A percentile compares a stretch with the other conserved stretches of the same genome.
Evolutionary conservation across 2,888 invertebrate species (phyloP).

Genomic region (Eupsilia transversa): DNA sequence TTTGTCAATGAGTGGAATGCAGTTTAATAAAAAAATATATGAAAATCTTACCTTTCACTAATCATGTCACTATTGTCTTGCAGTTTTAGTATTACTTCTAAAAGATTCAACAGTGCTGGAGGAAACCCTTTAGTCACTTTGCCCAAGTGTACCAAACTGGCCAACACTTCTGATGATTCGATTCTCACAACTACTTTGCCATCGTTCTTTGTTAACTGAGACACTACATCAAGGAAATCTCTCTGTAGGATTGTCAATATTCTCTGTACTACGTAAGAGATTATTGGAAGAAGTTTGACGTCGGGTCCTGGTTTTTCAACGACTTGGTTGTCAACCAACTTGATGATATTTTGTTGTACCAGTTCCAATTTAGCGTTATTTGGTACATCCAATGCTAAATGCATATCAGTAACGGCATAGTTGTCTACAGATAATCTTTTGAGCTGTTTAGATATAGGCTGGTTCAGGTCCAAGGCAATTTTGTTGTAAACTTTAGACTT

Average conservation of each 20-base stretch:
- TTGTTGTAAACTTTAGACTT: conserved; percentile 74
- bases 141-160: conserved; percentile 69
- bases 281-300: conserved; percentile 90
- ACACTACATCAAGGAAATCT: conserved; percentile 70
- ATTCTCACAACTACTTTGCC: conserved; percentile 36
- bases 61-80: conserved; percentile 64
- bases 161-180: conserved; percentile 66
- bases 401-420: conserved; percentile 69
- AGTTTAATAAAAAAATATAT: too few species aligned
- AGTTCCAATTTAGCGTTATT: conserved; percentile 67
- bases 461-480: conserved; percentile 77
- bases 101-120: conserved; percentile 76
- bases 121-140: conserved; percentile 77
- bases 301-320: conserved; percentile 58
- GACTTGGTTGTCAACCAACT: conserved; percentile 63
- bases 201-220: conserved; percentile 55
- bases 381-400: conserved; percentile 80
- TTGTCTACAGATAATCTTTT: conserved; percentile 70
- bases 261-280: conserved; percentile 87
- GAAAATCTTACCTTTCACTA: conserved; percentile 72
- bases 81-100: conserved; percentile 76
- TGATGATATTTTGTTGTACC: conserved; percentile 72
- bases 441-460: conserved; percentile 79
- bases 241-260: conserved; percentile 77
- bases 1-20: too few species aligned